These are phyloP conservation scores for Nothoprocta perdicaria DNA, from an alignment of 2,113 vertebrate species.

Conservation along the genomic window DNA sequence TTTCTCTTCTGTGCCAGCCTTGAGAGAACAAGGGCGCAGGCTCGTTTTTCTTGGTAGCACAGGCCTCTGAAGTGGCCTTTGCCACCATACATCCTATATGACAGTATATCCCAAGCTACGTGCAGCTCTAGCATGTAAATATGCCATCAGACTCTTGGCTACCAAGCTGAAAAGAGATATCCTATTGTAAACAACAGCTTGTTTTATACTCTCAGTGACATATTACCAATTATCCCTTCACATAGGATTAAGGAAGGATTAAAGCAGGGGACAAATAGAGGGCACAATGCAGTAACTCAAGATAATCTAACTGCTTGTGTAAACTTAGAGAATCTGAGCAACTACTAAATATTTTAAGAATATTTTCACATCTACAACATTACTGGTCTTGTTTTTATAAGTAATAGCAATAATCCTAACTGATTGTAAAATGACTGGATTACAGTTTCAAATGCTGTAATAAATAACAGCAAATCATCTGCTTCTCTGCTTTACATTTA, in stretches of 20 bases:
- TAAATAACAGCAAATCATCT: neutral
- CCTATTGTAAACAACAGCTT: slow-evolving; percentile 53
- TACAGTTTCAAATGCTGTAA: neutral
- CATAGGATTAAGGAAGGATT: slow-evolving; percentile 70
- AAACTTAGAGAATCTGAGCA: neutral
- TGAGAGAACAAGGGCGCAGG: neutral
- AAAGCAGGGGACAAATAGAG: slow-evolving; percentile 71
- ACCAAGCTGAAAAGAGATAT: slow-evolving; percentile 7
- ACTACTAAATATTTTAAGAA: neutral
- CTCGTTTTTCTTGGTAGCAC: neutral
- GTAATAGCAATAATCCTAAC: neutral
- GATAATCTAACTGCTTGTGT: neutral
- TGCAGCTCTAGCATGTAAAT: neutral
- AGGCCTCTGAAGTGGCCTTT: neutral
- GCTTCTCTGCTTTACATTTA: neutral
- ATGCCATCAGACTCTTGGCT: neutral
- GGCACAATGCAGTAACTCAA: slow-evolving; percentile 21
- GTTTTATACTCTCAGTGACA: slow-evolving; percentile 45
- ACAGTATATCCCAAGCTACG: neutral
- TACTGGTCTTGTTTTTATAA: neutral
- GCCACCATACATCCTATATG: neutral
- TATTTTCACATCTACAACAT: neutral
- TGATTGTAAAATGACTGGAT: neutral
- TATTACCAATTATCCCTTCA: slow-evolving; percentile 63
- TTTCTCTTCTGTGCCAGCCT: neutral